Base-by-base conservation (phyloP, 2,113 vertebrate species). In the Microcebus griseorufus region DNA sequence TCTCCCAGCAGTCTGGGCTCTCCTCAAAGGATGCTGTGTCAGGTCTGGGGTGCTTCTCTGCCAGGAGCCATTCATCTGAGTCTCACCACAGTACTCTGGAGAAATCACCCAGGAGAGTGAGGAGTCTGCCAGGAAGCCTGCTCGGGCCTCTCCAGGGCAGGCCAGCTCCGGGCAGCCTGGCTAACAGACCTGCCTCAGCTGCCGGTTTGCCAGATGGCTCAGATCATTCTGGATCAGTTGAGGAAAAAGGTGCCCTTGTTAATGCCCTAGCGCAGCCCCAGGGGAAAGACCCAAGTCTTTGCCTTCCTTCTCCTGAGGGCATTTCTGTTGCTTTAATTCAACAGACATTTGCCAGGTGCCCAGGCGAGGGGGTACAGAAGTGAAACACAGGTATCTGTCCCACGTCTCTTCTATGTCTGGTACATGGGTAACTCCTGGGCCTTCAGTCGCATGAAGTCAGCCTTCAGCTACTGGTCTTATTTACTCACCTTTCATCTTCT, bases 101-200 rank as follows among this genome's bases (percentile, higher is more conserved):
- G 82, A 93, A 88, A 88, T 96, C 62, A 89, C 78, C 62, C 45
- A 20, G 85, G 93, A 93, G 82, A 93, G 51, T 25, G n/a, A 16
- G 39, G 45, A 23, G 51, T 92, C 29, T 37, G 70, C 58, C 2
- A 27, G 88, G 75, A 92, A 92, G 84, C 64, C 64, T 0, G 4
- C 14, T 48, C 0, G 2, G 3, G 48, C 67, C 51, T 89, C 79
- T 93, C 22, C 32, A 4, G n/a, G 37, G 29, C 65, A 4, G 58
- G 45, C 34, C 48, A 42, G 58, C 65, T 18, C 6, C 0, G 0
- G 69, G 55, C 37, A 65, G 53, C 17, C 16, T 5, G 55, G 42
- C 42, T 51, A 37, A 6, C 39, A 3, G 64, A 14, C 62, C 20
- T 14, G 73, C 6, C 29, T 78, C 42, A 13, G 58, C n/a, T 75